A percentile compares a stretch with the other conserved stretches of the same genome.
Conservation (phyloP, 2,797 vertebrate species). For the Enteromius thamalakanensis region DNA sequence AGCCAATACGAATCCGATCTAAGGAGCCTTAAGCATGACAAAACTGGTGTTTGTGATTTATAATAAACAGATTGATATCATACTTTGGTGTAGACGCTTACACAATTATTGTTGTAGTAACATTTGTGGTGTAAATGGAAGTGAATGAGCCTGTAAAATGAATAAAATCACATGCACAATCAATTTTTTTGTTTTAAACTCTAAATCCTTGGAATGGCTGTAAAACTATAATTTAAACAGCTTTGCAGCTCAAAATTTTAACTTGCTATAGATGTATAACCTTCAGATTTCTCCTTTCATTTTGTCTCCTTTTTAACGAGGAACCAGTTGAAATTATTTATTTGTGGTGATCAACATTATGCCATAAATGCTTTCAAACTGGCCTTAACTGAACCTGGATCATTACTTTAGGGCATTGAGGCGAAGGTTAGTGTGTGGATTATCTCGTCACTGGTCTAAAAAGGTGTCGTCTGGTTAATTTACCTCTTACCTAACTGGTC, state of each 20-base stretch:
- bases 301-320: not conserved
- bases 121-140: not conserved
- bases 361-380: not conserved
- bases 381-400: not conserved
- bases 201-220: not conserved
- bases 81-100: not conserved
- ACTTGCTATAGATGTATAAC: not conserved
- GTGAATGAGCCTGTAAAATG: not conserved
- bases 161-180: too few relatives aligned
- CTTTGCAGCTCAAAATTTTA: not conserved
- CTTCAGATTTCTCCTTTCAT: not conserved
- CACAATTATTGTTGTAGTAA: not conserved
- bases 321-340: not conserved
- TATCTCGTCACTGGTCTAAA: constrained; percentile 10
- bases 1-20: too few relatives aligned
- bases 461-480: constrained; percentile 1
- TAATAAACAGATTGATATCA: not conserved
- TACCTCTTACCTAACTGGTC: constrained; percentile 13
- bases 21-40: not conserved
- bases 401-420: not conserved
- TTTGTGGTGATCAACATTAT: not conserved
- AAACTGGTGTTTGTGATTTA: not conserved
- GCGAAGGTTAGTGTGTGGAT: constrained; percentile 8
- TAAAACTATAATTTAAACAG: not conserved
- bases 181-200: too few relatives aligned